Conservation (phyloP, 2,797 vertebrate genomes). For the Pseudomugil gertrudae region DNA sequence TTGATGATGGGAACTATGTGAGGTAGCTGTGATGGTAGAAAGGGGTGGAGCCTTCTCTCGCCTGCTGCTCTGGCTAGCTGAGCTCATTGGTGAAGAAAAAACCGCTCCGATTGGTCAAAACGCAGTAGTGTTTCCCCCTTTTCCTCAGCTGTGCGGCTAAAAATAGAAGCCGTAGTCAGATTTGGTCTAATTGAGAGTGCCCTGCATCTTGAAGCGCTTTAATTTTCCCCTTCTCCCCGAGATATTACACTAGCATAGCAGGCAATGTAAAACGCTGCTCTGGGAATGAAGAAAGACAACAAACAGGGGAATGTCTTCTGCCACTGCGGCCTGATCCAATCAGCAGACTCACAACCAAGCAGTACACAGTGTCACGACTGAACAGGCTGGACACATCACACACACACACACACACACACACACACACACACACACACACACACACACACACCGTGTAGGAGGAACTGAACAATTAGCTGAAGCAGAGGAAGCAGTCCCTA, state of each 20-base stretch:
- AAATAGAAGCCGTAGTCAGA: constrained; percentile 67
- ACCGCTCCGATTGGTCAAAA: constrained; percentile 66
- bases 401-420: too few species aligned
- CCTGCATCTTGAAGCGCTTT: constrained; percentile 45
- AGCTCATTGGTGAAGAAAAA: constrained; percentile 59
- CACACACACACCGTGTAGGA: constrained; percentile 19
- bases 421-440: too few species aligned
- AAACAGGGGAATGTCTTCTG: constrained; percentile 27
- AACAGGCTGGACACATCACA: constrained; percentile 31
- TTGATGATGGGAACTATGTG: constrained; percentile 20
- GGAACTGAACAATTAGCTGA: constrained; percentile 22
- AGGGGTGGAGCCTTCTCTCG: constrained; percentile 27
- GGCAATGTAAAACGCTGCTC: constrained; percentile 29
- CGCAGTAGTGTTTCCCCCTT: constrained; percentile 58
- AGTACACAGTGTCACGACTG: constrained; percentile 20
- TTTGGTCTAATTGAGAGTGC: constrained; percentile 63
- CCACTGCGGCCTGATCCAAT: constrained; percentile 25
- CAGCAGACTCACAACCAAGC: constrained; percentile 39
- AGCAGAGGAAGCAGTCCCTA: constrained; percentile 1
- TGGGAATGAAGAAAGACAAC: constrained; percentile 22
- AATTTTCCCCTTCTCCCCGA: constrained; percentile 8
- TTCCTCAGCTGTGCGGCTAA: constrained; percentile 65
- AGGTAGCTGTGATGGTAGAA: constrained; percentile 13
- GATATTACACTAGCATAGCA: constrained; percentile 22
- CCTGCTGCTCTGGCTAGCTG: constrained; percentile 17